These are phyloP conservation scores for Busseola fusca DNA, from an alignment of 2,888 invertebrate genomes.

Conservation along the genomic window DNA sequence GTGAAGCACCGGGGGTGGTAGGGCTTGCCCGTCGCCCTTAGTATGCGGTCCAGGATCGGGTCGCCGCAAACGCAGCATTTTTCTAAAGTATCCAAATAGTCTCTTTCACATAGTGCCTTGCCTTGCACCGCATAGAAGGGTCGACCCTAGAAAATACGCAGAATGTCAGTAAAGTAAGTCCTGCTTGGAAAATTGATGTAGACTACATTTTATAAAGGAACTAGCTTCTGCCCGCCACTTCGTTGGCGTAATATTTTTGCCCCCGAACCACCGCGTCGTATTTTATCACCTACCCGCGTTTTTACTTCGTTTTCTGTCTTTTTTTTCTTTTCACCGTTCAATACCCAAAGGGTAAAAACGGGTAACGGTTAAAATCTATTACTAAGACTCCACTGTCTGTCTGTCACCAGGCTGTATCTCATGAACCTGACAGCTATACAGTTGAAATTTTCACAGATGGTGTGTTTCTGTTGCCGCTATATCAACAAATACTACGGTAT, in stretches of 20 bases:
- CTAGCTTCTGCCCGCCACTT: neutral
- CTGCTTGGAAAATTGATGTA: neutral
- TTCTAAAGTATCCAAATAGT: conserved; percentile 98
- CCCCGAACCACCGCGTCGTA: neutral
- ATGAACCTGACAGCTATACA: no score
- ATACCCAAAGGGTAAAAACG: no score
- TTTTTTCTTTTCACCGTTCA: neutral
- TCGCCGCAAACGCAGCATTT: conserved; percentile 99
- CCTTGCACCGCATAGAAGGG: conserved; percentile 98
- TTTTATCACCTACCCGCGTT: neutral
- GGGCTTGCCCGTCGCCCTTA: conserved; percentile 98
- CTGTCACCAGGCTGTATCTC: no score
- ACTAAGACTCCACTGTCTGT: no score
- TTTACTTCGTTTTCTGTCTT: neutral
- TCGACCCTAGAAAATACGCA: conserved; percentile 91
- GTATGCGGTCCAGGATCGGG: conserved; percentile 97
- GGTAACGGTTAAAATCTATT: no score
- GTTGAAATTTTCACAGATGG: no score
- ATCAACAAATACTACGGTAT: no score
- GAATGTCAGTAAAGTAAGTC: neutral
- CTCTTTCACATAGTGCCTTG: conserved; percentile 98
- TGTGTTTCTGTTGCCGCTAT: no score
- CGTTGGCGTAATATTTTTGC: neutral
- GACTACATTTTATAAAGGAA: neutral
- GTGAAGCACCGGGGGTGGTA: conserved; percentile 99